Percentiles rank a stretch among this genome's conserved stretches.
phyloP scores from a whole-genome alignment of 1,140 invertebrate species.

The Sinonovacula constricta region DNA sequence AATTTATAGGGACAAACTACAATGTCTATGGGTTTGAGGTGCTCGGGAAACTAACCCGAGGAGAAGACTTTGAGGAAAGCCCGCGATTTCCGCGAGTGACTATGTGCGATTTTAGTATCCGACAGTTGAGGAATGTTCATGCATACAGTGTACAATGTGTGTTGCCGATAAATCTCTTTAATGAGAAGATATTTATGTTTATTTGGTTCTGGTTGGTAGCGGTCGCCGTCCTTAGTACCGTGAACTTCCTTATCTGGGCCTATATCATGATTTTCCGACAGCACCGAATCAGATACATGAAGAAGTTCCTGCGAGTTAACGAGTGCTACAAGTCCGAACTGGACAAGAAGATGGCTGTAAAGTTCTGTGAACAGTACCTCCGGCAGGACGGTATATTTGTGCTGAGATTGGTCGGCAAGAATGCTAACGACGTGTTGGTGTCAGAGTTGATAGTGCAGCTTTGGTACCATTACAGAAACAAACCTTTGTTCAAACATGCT shows the following conservation, averaged over 20 bases:
- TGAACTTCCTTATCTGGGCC: conserved; percentile 78
- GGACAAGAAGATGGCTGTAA: conserved; percentile 76
- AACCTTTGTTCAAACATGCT: conserved; percentile 74
- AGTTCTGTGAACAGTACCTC: conserved; percentile 80
- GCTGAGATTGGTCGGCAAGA: conserved; percentile 80
- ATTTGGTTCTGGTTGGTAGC: conserved; percentile 83
- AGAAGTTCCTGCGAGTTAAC: conserved; percentile 78
- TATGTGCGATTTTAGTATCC: conserved; percentile 77
- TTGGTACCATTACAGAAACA: conserved; percentile 78
- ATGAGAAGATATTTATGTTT: conserved; percentile 82
- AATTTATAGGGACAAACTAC: conserved; percentile 80
- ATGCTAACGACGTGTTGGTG: conserved; percentile 81
- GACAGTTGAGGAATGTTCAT: conserved; percentile 77
- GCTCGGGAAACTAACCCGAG: conserved; percentile 72
- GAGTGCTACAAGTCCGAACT: conserved; percentile 75
- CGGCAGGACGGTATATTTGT: conserved; percentile 81
- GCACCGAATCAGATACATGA: conserved; percentile 77
- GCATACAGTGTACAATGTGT: conserved; percentile 80
- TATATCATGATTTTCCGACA: conserved; percentile 78
- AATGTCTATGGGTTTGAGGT: conserved; percentile 80
- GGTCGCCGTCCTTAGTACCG: conserved; percentile 79
- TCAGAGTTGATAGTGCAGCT: conserved; percentile 80
- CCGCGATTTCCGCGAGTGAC: conserved; percentile 79
- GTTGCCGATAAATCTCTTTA: conserved; percentile 81
- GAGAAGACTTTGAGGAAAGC: conserved; percentile 73